Evolutionary conservation across 2,113 vertebrate species (phyloP), one percentile per base, ranked within the genome.

Genomic region (Gracilinanus agilis): DNA sequence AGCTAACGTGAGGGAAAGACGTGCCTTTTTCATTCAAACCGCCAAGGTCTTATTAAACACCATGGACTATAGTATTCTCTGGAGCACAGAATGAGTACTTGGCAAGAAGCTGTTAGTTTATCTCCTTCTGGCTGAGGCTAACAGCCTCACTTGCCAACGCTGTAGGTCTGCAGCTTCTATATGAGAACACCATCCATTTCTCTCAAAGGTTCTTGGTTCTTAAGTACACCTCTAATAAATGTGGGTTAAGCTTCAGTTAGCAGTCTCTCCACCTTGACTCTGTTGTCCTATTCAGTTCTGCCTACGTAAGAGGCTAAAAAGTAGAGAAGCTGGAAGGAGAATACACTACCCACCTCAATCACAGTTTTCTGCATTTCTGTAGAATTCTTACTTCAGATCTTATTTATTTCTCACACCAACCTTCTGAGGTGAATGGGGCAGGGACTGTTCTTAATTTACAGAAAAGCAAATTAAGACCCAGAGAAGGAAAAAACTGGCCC

Each of bases 241-340:
- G 93, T 94, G 53, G 93, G 89, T 95, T 94, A 95, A 90, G 95
- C 96, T 96, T 95, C 95, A 91, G 95, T 94, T 96, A 92, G 94
- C 96, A 92, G 34, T 44, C 54, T 91, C 89, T 96, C 88, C 95
- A 92, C 90, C 94, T 96, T 96, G 96, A 96, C 94, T 96, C 91
- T 89, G 61, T 93, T 92, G 90, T 93, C 94, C 96, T 92, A 91
- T 92, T 96, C 97, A 61, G 90, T 67, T 95, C 95, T 54, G 21
- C 83, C 91, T 96, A 94, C 93, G 94, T n/a, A 95, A 93, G 94
- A 92, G 94, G 94, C 96, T 96, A 92, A 83, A 83, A 94, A 90
- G 56, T 9, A 96, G 49, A 94, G 89, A 83, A 83, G 88, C 92
- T 96, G 61, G 44, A 95, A 54, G 91, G 94, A 91, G 24, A 96